A percentile compares a stretch with the other conserved stretches of the same genome.
Conservation (phyloP, 2,113 vertebrate species). For the Eulemur macaco region DNA sequence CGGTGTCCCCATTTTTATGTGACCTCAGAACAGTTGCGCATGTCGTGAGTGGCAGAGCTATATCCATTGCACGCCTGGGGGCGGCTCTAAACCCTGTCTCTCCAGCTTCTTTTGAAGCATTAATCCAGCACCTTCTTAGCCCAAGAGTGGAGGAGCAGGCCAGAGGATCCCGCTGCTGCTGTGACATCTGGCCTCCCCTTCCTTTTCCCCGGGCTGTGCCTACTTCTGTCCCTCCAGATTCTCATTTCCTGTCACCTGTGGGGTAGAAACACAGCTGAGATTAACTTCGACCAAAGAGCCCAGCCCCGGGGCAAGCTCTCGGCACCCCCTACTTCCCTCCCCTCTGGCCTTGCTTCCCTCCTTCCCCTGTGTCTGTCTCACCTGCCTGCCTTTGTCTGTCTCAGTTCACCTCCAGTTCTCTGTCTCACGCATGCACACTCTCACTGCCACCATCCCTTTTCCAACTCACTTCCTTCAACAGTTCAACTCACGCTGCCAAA, state of each 20-base stretch:
- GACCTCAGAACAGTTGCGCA: not conserved
- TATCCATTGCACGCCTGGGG: not conserved
- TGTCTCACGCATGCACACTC: not conserved
- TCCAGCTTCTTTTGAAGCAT: not conserved
- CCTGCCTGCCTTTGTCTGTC: conserved; percentile 9
- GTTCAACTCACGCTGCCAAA: not conserved
- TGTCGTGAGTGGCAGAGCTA: not conserved
- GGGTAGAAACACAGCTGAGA: not conserved
- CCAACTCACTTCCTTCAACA: not conserved
- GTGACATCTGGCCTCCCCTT: not conserved
- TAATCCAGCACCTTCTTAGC: not conserved
- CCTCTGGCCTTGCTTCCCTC: not conserved
- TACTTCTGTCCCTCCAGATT: not conserved
- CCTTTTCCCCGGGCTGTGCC: not conserved
- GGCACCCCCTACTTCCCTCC: not conserved
- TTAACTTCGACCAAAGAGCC: not conserved
- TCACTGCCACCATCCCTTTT: not conserved
- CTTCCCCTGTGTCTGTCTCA: not conserved
- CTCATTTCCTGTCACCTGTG: not conserved
- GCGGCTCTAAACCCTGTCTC: not conserved
- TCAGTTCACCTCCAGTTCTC: not conserved
- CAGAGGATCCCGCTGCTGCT: not conserved
- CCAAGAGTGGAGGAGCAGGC: not conserved
- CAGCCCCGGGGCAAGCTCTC: not conserved
- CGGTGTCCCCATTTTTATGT: not conserved